phyloP scores from a whole-genome alignment of 1,140 invertebrate species.

The Trigoniulus corallinus region DNA sequence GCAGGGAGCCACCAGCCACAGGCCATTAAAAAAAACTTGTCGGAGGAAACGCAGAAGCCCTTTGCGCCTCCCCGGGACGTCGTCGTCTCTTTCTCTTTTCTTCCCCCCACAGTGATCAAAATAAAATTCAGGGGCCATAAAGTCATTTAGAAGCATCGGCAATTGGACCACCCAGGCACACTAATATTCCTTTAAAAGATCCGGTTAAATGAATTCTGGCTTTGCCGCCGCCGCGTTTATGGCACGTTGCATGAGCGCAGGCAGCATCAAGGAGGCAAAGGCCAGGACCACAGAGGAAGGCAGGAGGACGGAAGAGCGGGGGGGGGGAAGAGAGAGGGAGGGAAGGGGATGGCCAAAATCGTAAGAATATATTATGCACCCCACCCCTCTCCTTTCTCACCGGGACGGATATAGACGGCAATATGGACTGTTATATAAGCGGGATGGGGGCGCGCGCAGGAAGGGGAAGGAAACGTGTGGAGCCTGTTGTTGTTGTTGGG shows the following conservation, averaged over 20 bases:
- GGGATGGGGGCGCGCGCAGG: too few species aligned
- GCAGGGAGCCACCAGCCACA: too few species aligned
- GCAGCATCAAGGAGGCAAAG: conserved; percentile 1
- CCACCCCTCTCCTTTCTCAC: too few species aligned
- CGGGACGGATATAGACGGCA: too few species aligned
- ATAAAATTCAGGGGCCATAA: conserved; percentile 2
- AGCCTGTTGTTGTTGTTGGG: too few species aligned
- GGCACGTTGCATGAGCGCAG: background rate
- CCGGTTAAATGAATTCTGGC: background rate
- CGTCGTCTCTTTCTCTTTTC: background rate
- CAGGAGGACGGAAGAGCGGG: background rate
- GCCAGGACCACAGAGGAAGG: background rate
- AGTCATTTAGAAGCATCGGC: conserved; percentile 2
- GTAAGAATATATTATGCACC: too few species aligned
- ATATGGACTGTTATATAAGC: too few species aligned
- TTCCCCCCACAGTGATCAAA: conserved; percentile 1
- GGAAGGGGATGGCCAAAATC: background rate
- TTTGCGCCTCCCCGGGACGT: too few species aligned
- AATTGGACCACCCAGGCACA: background rate
- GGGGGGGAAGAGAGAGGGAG: background rate
- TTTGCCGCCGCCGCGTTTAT: background rate
- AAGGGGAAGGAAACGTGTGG: too few species aligned
- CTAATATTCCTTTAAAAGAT: background rate
- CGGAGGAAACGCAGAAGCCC: too few species aligned
- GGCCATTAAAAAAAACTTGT: too few species aligned